Evolutionary conservation across 1,140 invertebrate species (phyloP).

Genomic region (Drosophila oshimai): DNA sequence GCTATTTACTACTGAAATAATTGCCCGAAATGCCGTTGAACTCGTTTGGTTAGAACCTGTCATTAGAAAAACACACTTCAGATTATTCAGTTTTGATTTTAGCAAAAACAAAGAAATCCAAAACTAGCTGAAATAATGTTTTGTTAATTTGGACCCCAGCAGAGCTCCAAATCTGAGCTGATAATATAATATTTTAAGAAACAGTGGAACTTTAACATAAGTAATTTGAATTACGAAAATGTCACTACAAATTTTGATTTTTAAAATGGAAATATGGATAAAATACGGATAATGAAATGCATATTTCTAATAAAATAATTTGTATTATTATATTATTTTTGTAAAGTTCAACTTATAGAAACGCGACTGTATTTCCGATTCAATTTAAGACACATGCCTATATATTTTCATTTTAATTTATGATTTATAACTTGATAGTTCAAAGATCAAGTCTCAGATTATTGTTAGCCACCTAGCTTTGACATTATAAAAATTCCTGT

Average conservation of each 20-base stretch:
- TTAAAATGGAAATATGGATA: background rate
- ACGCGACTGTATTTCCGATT: background rate
- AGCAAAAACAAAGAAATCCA: slow-evolving; percentile 36
- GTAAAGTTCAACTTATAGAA: background rate
- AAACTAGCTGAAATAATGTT: slow-evolving; percentile 44
- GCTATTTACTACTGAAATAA: slow-evolving; percentile 63
- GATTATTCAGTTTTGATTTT: slow-evolving; percentile 35
- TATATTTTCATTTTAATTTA: too few species aligned
- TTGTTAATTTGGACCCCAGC: slow-evolving; percentile 42
- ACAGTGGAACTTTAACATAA: background rate
- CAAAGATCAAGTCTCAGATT: too few species aligned
- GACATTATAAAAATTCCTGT: too few species aligned
- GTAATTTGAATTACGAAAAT: background rate
- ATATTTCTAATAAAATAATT: background rate
- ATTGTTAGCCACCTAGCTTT: too few species aligned
- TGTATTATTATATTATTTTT: too few species aligned
- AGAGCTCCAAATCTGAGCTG: slow-evolving; percentile 6
- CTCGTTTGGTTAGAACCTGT: slow-evolving; percentile 72
- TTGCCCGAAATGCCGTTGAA: slow-evolving; percentile 76
- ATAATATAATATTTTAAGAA: slow-evolving; percentile 4
- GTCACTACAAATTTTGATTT: too few species aligned
- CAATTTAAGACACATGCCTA: too few species aligned
- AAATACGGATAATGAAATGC: background rate
- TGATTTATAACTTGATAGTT: too few species aligned
- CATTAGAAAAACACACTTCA: slow-evolving; percentile 30